Base-by-base conservation (phyloP, 2,797 vertebrate species). In the Schizopygopsis pylzovi region DNA sequence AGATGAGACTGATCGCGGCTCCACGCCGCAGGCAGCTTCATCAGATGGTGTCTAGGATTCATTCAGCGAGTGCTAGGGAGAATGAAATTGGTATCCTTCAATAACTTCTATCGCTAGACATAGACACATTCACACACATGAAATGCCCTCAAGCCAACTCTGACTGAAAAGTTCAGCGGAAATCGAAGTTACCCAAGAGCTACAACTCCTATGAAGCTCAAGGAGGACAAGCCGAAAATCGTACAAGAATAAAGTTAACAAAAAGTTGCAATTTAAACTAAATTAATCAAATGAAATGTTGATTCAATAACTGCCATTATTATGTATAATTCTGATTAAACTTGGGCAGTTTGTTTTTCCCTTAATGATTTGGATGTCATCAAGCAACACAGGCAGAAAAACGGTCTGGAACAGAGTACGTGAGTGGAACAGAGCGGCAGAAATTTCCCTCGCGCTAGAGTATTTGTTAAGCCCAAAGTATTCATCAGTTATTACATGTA, bases 31-130 rank as follows among this genome's bases (percentile, higher is more conserved):
- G 75, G 71, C 85, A 52, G 83, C 91, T 91, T 91, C 91, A 92
- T 94, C 91, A 91, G 82, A 2, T 88, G 90, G 92, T 90, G 91
- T 91, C 89, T 83, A 80, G 85, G 90, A 92, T 90, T 90, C 88
- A 87, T 90, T 89, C 77, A 89, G 82, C 18, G 89, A 90, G 92
- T 94, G 84, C 92, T 88, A 89, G 91, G 89, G 84, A 89, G 89
- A 90, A 84, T 87, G 84, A 91, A 90, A 92, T 91, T 91, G 91
- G 81, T 83, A 85, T 52, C 75, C 52, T 8, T 83, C 13, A 82
- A 88, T 89, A 86, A 85, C 81, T 90, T 89, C 68, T 79, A 86
- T 77, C 56, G 82, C 81, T 86, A 75, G 85, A 68, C 37, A 49
- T 22, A 85, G 86, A 88, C 87, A 77, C 81, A 49, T 65, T 65